Evolutionary conservation across 2,888 invertebrate species (phyloP).

Genomic region (Malacosoma neustria): DNA sequence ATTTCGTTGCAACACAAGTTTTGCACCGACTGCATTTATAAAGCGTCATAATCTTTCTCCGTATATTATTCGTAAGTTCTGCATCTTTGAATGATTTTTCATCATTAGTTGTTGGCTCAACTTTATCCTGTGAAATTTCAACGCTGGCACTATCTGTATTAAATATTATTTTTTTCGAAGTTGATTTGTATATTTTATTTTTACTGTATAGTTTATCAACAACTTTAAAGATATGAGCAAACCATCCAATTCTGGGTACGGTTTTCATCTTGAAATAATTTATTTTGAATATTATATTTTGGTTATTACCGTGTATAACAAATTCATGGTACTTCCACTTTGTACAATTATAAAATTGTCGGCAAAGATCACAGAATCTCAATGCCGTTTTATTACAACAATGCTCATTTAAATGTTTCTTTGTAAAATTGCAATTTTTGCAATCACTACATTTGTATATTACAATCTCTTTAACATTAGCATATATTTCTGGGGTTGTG

Average conservation of each 20-base stretch:
- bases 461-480: background rate
- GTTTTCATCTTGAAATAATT: background rate
- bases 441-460: background rate
- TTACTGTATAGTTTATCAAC: background rate
- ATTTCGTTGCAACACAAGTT: background rate
- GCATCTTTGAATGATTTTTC: too few species aligned
- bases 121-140: background rate
- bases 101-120: background rate
- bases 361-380: background rate
- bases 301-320: background rate
- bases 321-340: background rate
- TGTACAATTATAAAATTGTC: background rate
- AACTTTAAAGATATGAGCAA: background rate
- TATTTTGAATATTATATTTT: background rate
- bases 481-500: background rate
- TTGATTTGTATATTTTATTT: background rate
- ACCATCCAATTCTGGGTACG: background rate
- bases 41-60: background rate
- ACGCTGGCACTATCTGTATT: background rate
- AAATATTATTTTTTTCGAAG: background rate
- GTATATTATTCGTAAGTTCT: background rate
- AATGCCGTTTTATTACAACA: background rate
- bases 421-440: background rate
- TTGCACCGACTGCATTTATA: background rate
- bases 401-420: background rate